Conservation (phyloP, 1,140 invertebrate species). For the Cydia splendana region DNA sequence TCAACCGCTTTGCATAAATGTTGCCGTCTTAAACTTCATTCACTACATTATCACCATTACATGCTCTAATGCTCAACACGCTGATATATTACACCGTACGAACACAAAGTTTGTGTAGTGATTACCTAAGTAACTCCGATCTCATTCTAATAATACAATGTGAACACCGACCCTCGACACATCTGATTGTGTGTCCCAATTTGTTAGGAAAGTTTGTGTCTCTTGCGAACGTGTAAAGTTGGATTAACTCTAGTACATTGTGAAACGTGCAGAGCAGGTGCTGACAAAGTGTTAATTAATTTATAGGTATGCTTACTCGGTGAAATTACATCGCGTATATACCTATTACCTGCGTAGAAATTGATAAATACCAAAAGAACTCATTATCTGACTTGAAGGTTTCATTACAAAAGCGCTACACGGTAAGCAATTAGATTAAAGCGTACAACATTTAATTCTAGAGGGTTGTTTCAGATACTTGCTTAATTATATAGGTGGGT, state of each 20-base stretch:
- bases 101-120: slow-evolving; percentile 1
- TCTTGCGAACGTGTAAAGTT: slow-evolving; percentile 46
- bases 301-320: slow-evolving; percentile 45
- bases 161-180: slow-evolving; percentile 23
- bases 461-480: slow-evolving; percentile 26
- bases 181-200: slow-evolving; percentile 39
- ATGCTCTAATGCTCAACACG: slow-evolving; percentile 20
- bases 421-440: slow-evolving; percentile 45
- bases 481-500: background rate
- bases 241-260: slow-evolving; percentile 46
- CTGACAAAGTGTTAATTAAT: slow-evolving; percentile 62
- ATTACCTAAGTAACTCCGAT: slow-evolving; percentile 37
- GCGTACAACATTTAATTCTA: slow-evolving; percentile 36
- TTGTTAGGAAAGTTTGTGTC: slow-evolving; percentile 47
- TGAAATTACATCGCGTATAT: slow-evolving; percentile 56
- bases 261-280: slow-evolving; percentile 53
- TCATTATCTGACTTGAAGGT: slow-evolving; percentile 44
- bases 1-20: slow-evolving; percentile 33
- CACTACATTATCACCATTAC: slow-evolving; percentile 29
- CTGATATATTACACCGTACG: slow-evolving; percentile 22
- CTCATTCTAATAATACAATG: slow-evolving; percentile 32
- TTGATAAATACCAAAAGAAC: slow-evolving; percentile 62
- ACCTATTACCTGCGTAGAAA: slow-evolving; percentile 39
- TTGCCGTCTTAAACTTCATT: slow-evolving; percentile 32
- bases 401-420: slow-evolving; percentile 47